A percentile compares a stretch with the other conserved stretches of the same genome.
Evolutionary conservation across 2,888 invertebrate species (phyloP).

Genomic region (Geophilus truncorum): DNA sequence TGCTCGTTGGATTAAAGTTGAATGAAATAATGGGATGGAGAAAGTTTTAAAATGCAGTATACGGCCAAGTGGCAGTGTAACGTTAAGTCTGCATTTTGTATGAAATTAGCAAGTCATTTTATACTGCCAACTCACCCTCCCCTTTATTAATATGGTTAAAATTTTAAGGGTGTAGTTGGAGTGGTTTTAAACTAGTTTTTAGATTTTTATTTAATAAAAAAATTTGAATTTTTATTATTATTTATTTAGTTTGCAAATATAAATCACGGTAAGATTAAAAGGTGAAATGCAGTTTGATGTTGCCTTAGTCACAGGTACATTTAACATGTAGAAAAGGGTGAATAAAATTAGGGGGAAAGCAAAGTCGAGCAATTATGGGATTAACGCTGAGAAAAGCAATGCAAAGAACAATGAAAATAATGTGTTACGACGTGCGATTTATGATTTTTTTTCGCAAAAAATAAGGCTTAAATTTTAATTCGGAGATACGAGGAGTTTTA

Average conservation of each 20-base stretch:
- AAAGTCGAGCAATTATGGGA: background rate
- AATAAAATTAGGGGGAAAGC: background rate
- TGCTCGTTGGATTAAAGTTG: background rate
- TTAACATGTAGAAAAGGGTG: background rate
- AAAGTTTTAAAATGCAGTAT: background rate
- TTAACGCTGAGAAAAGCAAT: background rate
- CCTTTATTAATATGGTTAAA: background rate
- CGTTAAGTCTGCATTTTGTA: background rate
- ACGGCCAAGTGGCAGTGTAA: background rate
- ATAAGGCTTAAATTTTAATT: no score
- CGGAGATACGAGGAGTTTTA: no score
- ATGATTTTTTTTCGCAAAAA: no score
- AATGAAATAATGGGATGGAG: background rate
- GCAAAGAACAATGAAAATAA: background rate
- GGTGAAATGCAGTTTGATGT: no score
- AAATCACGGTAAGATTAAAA: no score
- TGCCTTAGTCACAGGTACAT: background rate
- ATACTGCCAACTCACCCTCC: background rate
- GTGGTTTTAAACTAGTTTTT: no score
- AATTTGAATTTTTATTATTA: background rate
- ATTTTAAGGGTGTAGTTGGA: background rate
- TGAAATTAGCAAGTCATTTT: background rate
- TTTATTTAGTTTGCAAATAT: background rate
- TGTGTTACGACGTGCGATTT: no score
- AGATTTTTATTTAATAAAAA: no score